Conservation (phyloP, 1,140 invertebrate genomes). For the Papilio helenus region DNA sequence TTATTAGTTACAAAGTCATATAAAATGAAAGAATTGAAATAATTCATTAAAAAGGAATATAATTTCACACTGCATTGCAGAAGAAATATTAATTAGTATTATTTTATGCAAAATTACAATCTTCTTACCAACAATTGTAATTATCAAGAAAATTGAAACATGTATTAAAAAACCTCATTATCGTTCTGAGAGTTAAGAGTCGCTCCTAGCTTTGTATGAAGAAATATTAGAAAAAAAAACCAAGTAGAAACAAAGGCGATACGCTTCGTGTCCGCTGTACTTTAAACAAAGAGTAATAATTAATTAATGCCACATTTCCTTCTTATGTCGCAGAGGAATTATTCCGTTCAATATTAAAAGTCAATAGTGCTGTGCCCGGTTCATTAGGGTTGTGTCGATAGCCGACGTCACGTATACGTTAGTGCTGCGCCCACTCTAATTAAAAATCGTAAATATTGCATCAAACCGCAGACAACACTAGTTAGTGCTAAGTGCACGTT, state of each 20-base stretch:
- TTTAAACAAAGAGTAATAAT: conserved; percentile 24
- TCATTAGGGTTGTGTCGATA: conserved; percentile 42
- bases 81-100: conserved; percentile 1
- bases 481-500: conserved; percentile 35
- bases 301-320: conserved; percentile 16
- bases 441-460: conserved; percentile 67
- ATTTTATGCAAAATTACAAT: background rate
- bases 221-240: conserved; percentile 3
- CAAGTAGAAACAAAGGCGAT: conserved; percentile 17
- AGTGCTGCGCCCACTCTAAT: conserved; percentile 58
- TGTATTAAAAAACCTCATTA: conserved; percentile 7
- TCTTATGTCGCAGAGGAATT: conserved; percentile 29
- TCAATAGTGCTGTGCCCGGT: too few relatives aligned
- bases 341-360: conserved; percentile 36
- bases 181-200: background rate
- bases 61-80: background rate
- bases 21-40: too few relatives aligned
- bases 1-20: too few relatives aligned
- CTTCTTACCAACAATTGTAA: conserved; percentile 32
- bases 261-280: conserved; percentile 11
- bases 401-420: conserved; percentile 55
- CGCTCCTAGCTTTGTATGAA: background rate
- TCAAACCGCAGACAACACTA: conserved; percentile 48
- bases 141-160: background rate
- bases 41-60: too few relatives aligned